These are phyloP conservation scores for Coregonus clupeaformis DNA, from an alignment of 2,113 vertebrate species.

Conservation along the genomic window DNA sequence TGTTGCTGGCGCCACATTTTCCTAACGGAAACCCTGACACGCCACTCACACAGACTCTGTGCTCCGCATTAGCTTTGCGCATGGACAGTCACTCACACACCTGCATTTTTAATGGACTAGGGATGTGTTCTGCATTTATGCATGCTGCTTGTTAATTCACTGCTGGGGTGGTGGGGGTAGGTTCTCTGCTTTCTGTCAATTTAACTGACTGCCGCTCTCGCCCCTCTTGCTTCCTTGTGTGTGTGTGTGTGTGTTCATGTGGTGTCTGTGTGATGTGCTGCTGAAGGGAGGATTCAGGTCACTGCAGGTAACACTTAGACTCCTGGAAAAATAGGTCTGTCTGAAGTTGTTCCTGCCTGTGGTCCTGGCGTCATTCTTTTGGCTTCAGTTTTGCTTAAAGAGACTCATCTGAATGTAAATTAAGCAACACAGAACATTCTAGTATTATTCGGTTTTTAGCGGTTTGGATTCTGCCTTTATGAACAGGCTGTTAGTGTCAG, in stretches of 20 bases:
- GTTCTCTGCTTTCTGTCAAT: constrained; percentile 37
- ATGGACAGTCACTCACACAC: not conserved
- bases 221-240: constrained; percentile 64
- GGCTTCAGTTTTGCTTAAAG: constrained; percentile 37
- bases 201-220: constrained; percentile 39
- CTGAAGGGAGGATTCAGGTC: constrained; percentile 99
- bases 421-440: constrained; percentile 57
- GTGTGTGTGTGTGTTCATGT: constrained; percentile 20
- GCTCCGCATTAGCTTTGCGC: too few relatives aligned
- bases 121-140: not conserved
- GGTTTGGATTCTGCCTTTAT: constrained; percentile 47
- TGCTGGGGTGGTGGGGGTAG: constrained; percentile 34
- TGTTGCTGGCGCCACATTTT: too few relatives aligned
- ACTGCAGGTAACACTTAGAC: constrained; percentile 85
- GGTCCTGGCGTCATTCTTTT: constrained; percentile 46
- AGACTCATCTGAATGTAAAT: constrained; percentile 63
- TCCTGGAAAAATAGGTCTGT: constrained; percentile 19
- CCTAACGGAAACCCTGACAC: too few relatives aligned
- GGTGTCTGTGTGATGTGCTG: constrained; percentile 71
- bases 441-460: constrained; percentile 54
- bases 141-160: constrained; percentile 56
- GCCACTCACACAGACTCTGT: too few relatives aligned
- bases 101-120: not conserved
- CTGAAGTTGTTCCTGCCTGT: constrained; percentile 36
- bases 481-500: constrained; percentile 28